phyloP scores from a whole-genome alignment of 2,797 vertebrate genomes.

The Saxicola maurus region DNA sequence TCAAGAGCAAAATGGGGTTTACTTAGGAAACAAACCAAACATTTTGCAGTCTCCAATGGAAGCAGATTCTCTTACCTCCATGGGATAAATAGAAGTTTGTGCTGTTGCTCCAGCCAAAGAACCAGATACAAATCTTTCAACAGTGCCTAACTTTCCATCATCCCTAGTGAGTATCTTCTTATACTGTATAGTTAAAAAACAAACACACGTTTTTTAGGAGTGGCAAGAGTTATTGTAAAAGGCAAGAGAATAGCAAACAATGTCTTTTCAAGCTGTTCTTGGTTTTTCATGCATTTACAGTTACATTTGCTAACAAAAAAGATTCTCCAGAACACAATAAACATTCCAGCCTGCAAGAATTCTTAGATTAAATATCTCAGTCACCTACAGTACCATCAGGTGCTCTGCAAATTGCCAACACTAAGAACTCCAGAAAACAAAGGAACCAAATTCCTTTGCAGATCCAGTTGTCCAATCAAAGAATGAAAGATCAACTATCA shows the following conservation, averaged over 20 bases:
- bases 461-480: neutral
- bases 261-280: neutral
- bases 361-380: neutral
- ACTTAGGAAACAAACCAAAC: neutral
- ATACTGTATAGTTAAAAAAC: constrained; percentile 73
- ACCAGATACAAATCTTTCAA: constrained; percentile 90
- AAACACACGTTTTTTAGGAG: neutral
- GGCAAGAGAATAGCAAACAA: neutral
- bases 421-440: neutral
- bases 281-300: neutral
- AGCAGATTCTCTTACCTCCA: constrained; percentile 72
- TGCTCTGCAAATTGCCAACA: neutral
- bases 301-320: neutral
- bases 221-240: neutral
- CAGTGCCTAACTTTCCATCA: constrained; percentile 79
- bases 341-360: neutral
- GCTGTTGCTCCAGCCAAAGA: constrained; percentile 92
- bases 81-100: constrained; percentile 92
- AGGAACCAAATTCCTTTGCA: neutral
- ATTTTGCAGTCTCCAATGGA: neutral
- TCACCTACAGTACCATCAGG: neutral
- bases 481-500: neutral
- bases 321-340: neutral
- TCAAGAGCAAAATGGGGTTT: neutral
- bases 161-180: constrained; percentile 87